A percentile compares a stretch with the other conserved stretches of the same genome.
Conservation (phyloP, 2,113 vertebrate genomes). For the Odontesthes bonariensis region DNA sequence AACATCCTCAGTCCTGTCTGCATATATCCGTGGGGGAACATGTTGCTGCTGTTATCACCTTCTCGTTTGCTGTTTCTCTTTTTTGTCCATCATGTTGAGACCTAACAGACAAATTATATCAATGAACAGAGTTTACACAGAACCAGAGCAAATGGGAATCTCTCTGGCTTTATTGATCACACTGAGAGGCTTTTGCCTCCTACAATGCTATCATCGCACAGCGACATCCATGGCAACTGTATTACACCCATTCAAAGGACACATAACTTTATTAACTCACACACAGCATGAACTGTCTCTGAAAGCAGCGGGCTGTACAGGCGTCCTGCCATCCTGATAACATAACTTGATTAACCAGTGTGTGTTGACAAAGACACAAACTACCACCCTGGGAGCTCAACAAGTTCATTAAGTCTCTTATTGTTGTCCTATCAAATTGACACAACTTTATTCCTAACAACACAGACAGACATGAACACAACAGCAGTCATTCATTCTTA, state of each 20-base stretch:
- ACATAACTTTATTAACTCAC: conserved; percentile 75
- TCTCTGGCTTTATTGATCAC: conserved; percentile 23
- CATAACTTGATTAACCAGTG: conserved; percentile 73
- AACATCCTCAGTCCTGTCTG: conserved; percentile 60
- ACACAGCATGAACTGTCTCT: conserved; percentile 67
- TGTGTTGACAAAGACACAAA: conserved; percentile 63
- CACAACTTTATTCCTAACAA: conserved; percentile 60
- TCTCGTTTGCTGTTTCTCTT: conserved; percentile 42
- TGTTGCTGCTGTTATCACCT: conserved; percentile 58
- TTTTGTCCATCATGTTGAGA: conserved; percentile 43
- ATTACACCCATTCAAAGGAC: conserved; percentile 63
- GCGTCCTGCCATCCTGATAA: conserved; percentile 62
- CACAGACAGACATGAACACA: conserved; percentile 49
- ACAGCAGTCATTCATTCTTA: conserved; percentile 27
- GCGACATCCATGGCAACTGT: conserved; percentile 50
- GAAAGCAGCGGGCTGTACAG: conserved; percentile 62
- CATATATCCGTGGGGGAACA: conserved; percentile 37
- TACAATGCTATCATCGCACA: conserved; percentile 48
- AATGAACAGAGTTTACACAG: neutral
- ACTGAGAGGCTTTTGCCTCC: conserved; percentile 56
- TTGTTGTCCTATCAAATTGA: conserved; percentile 56
- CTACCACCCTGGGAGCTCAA: conserved; percentile 50
- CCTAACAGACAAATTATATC: conserved; percentile 23
- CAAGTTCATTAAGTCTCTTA: conserved; percentile 61
- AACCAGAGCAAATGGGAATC: conserved; percentile 21